Percentiles rank a stretch among this genome's conserved stretches.
Evolutionary conservation across 1,140 invertebrate species (phyloP).

Genomic region (Frieseomelitta varia): DNA sequence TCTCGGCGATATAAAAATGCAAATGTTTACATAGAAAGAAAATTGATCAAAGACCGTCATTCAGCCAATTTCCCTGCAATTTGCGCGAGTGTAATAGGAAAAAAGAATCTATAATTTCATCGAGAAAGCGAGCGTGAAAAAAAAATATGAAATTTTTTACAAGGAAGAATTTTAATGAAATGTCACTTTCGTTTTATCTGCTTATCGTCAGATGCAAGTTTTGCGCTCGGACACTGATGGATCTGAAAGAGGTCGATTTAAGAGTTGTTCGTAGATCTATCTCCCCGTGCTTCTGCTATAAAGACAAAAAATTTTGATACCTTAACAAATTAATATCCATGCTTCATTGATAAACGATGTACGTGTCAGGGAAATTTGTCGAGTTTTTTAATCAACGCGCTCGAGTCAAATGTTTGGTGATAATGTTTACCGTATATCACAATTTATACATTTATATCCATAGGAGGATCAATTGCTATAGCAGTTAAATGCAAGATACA

Average conservation of each 20-base stretch:
- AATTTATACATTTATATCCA: too few relatives aligned
- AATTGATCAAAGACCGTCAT: not conserved
- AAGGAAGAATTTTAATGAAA: not conserved
- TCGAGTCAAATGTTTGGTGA: not conserved
- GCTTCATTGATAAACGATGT: not conserved
- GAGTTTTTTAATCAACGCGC: not conserved
- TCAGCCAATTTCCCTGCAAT: not conserved
- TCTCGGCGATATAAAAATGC: not conserved
- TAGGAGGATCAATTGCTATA: not conserved
- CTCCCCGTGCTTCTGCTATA: too few relatives aligned
- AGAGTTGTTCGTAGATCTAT: not conserved
- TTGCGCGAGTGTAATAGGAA: not conserved
- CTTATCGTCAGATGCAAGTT: not conserved
- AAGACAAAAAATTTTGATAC: not conserved
- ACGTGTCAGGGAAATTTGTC: not conserved
- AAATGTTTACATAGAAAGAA: not conserved
- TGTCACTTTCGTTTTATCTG: not conserved
- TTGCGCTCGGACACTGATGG: constrained; percentile 7
- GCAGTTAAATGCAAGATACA: not conserved
- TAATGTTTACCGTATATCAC: not conserved
- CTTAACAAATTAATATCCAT: not conserved
- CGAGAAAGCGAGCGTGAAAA: fast-evolving
- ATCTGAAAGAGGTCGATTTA: not conserved
- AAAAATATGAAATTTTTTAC: not conserved
- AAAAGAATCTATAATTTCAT: too few relatives aligned